Conservation (phyloP, 2,797 vertebrate species). For the Apodemus agrarius region DNA sequence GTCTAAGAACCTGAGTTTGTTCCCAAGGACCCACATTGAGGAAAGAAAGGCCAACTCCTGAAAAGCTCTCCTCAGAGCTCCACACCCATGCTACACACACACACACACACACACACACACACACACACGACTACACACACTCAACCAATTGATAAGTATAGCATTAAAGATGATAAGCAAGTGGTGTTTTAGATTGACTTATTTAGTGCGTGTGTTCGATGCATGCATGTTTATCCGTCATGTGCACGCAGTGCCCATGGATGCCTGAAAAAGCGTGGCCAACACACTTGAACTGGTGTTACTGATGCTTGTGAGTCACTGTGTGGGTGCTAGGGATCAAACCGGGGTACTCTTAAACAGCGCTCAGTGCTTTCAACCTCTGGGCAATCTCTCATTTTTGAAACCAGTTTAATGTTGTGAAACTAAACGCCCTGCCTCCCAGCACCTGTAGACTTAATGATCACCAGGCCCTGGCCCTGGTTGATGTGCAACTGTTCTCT, state of each 20-base stretch:
- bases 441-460: background rate
- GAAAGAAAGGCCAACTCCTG: background rate
- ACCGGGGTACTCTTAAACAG: background rate
- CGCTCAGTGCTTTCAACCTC: background rate
- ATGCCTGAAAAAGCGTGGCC: background rate
- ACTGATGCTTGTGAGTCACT: too few relatives aligned
- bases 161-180: background rate
- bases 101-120: background rate
- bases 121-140: background rate
- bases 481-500: background rate
- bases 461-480: background rate
- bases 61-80: background rate
- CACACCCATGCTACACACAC: background rate
- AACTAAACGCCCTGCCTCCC: background rate
- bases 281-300: too few relatives aligned
- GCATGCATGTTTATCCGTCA: too few relatives aligned
- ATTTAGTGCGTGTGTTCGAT: background rate
- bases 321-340: background rate
- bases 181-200: background rate
- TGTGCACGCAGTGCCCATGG: background rate
- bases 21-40: background rate
- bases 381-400: background rate
- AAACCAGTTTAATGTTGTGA: background rate
- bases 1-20: background rate
- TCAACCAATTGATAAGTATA: background rate